Evolutionary conservation across 64 coral and sea anemone species (phyloP), one percentile per base, ranked within the genome.

Genomic region (Anthopleura sola): DNA sequence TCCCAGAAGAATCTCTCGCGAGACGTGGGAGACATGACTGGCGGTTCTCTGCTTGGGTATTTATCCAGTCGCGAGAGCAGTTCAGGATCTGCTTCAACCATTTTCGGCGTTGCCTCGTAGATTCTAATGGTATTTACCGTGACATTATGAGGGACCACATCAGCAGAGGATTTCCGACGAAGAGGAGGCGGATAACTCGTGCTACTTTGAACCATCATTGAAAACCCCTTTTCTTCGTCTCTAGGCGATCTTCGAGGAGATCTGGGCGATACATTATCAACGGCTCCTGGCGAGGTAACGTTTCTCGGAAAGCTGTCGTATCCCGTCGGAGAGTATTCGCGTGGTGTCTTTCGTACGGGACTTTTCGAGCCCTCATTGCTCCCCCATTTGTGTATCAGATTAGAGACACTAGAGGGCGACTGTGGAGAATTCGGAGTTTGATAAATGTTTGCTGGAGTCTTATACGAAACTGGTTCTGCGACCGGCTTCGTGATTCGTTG

Each of bases 91-190:
- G 82, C 82, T 26, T 83, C 29, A 5, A 83, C 82, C 82, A 83
- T 83, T 83, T 83, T 83, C 19, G 48, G 20, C 6, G 82, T 83
- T 47, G 82, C 82, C 82, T 83, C 82, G 47, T 56, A 83, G 36
- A 83, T 29, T 6, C 82, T 49, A 19, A 83, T 60, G 5, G 82
- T 36, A 32, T 83, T 83, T 10, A 83, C 82, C 4, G 82, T 83
- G 19, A 83, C 29, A 16, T 53, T 56, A 60, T 83, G 34, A 16
- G 82, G 82, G 10, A 49, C 31, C 11, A 83, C 82, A 55, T 83
- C 82, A 29, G 82, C 82, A 36, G 82, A 83, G 1, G 82, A 83
- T 60, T 60, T 83, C 10, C 82, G 82, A 20, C 49, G 44, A 8
- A 56, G 24, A 36, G 82, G 82, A 9, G 82, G 82, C 10, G 82